phyloP scores from a whole-genome alignment of 1,140 invertebrate genomes.

The Ooceraea biroi region DNA sequence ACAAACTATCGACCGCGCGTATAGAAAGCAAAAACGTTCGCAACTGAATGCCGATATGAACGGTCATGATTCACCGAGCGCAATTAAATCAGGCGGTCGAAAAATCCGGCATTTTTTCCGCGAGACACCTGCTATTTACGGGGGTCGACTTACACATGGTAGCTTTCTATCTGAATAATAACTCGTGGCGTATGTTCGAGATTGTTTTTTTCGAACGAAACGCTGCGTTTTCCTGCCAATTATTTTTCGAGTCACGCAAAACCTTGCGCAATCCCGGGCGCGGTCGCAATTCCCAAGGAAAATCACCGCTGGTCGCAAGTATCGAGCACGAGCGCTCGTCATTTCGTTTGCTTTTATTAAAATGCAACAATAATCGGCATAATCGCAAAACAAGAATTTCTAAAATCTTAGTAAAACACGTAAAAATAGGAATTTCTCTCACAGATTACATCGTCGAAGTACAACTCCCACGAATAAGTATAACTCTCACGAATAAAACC shows the following conservation, averaged over 20 bases:
- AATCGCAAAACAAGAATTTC: too few species aligned
- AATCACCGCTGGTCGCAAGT: neutral
- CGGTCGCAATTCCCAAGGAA: conserved; percentile 5
- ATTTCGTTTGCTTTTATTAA: neutral
- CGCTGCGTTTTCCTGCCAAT: conserved; percentile 6
- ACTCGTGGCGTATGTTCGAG: neutral
- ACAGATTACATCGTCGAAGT: too few species aligned
- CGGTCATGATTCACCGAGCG: conserved; percentile 41
- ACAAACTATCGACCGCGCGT: conserved; percentile 55
- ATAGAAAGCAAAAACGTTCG: conserved; percentile 54
- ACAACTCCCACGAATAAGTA: too few species aligned
- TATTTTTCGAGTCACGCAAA: conserved; percentile 33
- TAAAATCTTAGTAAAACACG: too few species aligned
- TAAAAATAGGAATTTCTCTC: too few species aligned
- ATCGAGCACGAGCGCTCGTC: neutral
- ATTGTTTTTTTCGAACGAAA: conserved; percentile 17
- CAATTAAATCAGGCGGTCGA: conserved; percentile 26
- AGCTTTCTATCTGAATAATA: conserved; percentile 47
- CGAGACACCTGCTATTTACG: conserved; percentile 41
- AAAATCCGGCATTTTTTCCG: conserved; percentile 30
- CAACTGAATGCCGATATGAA: conserved; percentile 52
- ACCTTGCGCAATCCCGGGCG: neutral
- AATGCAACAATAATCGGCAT: too few species aligned
- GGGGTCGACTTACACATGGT: conserved; percentile 9
- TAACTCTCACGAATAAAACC: too few species aligned